Evolutionary conservation across 1,140 invertebrate genomes (phyloP).

Genomic region (Drosophila seguyi): DNA sequence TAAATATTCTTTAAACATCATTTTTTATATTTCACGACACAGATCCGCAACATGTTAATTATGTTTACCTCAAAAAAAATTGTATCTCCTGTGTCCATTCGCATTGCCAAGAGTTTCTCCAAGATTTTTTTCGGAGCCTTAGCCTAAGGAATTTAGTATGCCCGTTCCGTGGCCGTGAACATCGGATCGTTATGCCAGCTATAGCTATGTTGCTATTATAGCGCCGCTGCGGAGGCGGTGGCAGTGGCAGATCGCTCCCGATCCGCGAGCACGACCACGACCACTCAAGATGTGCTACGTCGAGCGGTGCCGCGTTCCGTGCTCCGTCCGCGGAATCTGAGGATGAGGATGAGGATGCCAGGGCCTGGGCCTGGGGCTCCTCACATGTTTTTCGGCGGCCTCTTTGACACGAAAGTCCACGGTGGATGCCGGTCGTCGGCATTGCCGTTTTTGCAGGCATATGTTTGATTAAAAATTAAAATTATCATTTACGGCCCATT

Average conservation of each 20-base stretch:
- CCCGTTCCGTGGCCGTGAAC: slow-evolving; percentile 33
- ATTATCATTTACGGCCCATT: slow-evolving; percentile 84
- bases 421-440: slow-evolving; percentile 39
- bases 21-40: background rate
- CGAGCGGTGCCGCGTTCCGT: slow-evolving; percentile 40
- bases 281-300: slow-evolving; percentile 52
- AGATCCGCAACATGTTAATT: background rate
- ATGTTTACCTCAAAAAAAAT: background rate
- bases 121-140: background rate
- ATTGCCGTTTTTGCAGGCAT: slow-evolving; percentile 52
- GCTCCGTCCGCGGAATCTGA: slow-evolving; percentile 29
- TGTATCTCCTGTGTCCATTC: background rate
- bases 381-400: slow-evolving; percentile 66
- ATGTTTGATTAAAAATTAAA: slow-evolving; percentile 85
- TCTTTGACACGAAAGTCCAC: slow-evolving; percentile 61
- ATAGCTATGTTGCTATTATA: slow-evolving; percentile 7
- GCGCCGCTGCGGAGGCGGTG: slow-evolving; percentile 36
- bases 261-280: slow-evolving; percentile 12
- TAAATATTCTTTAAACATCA: no score
- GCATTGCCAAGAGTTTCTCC: background rate
- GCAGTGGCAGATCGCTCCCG: slow-evolving; percentile 35
- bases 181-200: slow-evolving; percentile 15
- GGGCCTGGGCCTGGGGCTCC: background rate
- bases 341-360: slow-evolving; percentile 17
- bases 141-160: background rate